Percentiles rank a stretch among this genome's conserved stretches.
Evolutionary conservation across 2,888 invertebrate genomes (phyloP).

Genomic region (Morinoia aosen): DNA sequence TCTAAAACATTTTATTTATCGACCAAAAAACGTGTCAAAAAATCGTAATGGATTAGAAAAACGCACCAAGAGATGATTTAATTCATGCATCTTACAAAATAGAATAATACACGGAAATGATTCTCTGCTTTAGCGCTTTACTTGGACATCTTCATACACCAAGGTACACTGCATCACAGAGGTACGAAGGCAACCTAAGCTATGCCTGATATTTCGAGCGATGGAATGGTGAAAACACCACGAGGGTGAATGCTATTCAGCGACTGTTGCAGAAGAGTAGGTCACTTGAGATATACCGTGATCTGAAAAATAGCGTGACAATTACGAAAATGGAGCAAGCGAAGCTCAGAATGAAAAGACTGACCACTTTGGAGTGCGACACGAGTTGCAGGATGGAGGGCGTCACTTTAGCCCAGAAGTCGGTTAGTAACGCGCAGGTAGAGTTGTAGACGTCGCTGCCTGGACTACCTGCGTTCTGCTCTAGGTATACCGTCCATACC

Average conservation of each 20-base stretch:
- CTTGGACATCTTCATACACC: too few relatives aligned
- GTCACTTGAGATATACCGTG: not conserved
- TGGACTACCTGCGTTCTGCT: constrained; percentile 79
- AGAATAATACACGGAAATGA: too few relatives aligned
- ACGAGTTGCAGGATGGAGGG: constrained; percentile 94
- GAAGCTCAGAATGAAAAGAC: constrained; percentile 68
- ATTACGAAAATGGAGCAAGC: not conserved
- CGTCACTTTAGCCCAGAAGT: constrained; percentile 99
- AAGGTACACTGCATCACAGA: too few relatives aligned
- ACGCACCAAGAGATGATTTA: not conserved
- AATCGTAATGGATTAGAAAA: not conserved
- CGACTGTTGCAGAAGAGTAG: not conserved
- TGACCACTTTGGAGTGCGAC: constrained; percentile 89
- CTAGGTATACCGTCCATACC: constrained; percentile 98
- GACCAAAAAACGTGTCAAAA: not conserved
- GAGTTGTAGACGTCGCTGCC: constrained; percentile 71
- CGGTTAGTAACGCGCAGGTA: constrained; percentile 81
- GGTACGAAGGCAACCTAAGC: too few relatives aligned
- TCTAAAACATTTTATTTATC: not conserved
- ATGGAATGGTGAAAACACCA: too few relatives aligned
- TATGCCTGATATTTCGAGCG: too few relatives aligned
- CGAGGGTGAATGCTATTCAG: not conserved
- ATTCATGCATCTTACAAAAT: too few relatives aligned
- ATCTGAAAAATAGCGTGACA: not conserved
- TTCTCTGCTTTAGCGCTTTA: too few relatives aligned